Evolutionary conservation across 1,140 invertebrate species (phyloP).

Genomic region (Neodiprion virginianus): DNA sequence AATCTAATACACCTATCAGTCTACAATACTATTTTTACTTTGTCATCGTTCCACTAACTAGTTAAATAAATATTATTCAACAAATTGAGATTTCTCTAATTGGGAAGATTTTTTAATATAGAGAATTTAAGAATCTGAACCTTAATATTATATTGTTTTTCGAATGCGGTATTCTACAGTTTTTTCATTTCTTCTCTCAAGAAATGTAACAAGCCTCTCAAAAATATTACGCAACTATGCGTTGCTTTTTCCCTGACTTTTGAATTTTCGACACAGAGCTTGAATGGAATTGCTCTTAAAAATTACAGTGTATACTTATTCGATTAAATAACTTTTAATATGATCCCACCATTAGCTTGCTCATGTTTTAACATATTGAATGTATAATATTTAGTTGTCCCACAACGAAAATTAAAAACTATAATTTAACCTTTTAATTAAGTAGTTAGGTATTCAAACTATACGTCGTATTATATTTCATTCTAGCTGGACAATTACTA

Average conservation of each 20-base stretch:
- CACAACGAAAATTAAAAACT: slow-evolving; percentile 21
- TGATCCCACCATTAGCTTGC: slow-evolving; percentile 13
- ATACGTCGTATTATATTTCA: background rate
- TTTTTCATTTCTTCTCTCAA: slow-evolving; percentile 17
- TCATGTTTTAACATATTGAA: slow-evolving; percentile 24
- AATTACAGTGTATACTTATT: slow-evolving; percentile 17
- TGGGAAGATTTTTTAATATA: slow-evolving; percentile 22
- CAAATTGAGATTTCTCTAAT: slow-evolving; percentile 25
- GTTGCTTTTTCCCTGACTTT: background rate
- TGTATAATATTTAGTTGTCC: slow-evolving; percentile 17
- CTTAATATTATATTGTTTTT: slow-evolving; percentile 21
- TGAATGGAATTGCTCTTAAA: slow-evolving; percentile 1
- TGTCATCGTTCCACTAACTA: background rate
- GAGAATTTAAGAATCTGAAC: slow-evolving; percentile 19
- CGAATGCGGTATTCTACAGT: background rate
- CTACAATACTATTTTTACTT: slow-evolving; percentile 18
- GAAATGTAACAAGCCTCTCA: slow-evolving; percentile 25
- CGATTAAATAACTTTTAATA: slow-evolving; percentile 13
- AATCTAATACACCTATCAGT: slow-evolving; percentile 10
- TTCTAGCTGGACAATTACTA: background rate
- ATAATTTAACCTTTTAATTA: too few species aligned
- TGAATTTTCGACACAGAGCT: too few species aligned
- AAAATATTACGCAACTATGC: slow-evolving; percentile 22
- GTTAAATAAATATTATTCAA: slow-evolving; percentile 21
- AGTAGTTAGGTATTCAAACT: too few species aligned